Percentiles rank a stretch among this genome's conserved stretches.
phyloP scores from a whole-genome alignment of 1,140 invertebrate genomes.

The silkworm (Bombyx mori) region ASM3026992v2 NC_085112.1:9139501-9140000 shows the following conservation, averaged over 20 bases:
- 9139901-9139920: not conserved
- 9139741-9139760: too few species aligned
- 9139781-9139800: slow-evolving; percentile 12
- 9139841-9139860: slow-evolving; percentile 9
- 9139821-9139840: slow-evolving; percentile 18
- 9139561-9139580: slow-evolving; percentile 35
- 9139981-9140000: too few species aligned
- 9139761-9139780: not conserved
- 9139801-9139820: slow-evolving; percentile 15
- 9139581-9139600: slow-evolving; percentile 53
- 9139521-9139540: slow-evolving; percentile 20
- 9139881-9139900: slow-evolving; percentile 8
- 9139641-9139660: slow-evolving; percentile 36
- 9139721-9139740: too few species aligned
- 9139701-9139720: too few species aligned
- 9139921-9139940: too few species aligned
- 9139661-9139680: slow-evolving; percentile 12
- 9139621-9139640: slow-evolving; percentile 60
- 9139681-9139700: not conserved
- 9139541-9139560: slow-evolving; percentile 32
- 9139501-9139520: slow-evolving; percentile 25
- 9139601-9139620: slow-evolving; percentile 47
- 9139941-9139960: too few species aligned
- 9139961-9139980: too few species aligned
- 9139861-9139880: slow-evolving; percentile 20